Percentiles rank a stretch among this genome's conserved stretches.
These are phyloP conservation scores for Astropecten irregularis DNA, from an alignment of 53 echinoderm and acorn worm species.

Conservation along the genomic window DNA sequence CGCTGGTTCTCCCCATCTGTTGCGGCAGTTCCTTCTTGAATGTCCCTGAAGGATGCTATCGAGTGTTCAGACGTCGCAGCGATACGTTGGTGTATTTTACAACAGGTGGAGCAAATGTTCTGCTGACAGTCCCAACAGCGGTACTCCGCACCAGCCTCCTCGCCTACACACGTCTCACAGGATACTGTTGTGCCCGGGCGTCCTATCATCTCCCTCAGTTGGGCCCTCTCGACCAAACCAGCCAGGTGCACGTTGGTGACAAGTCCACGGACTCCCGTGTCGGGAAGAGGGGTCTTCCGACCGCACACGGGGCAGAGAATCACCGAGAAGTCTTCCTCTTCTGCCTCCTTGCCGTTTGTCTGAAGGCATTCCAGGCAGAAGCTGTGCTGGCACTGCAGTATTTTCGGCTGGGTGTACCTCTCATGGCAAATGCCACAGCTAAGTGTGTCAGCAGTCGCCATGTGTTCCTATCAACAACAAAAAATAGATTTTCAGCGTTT, in stretches of 20 bases:
- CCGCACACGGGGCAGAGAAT: conserved; percentile 20
- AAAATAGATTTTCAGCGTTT: no score
- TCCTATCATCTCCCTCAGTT: not conserved
- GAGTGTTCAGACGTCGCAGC: not conserved
- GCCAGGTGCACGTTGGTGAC: not conserved
- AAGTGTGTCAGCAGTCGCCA: no score
- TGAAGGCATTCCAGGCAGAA: conserved; percentile 19
- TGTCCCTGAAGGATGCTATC: not conserved
- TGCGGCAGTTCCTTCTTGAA: not conserved
- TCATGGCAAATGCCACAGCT: conserved; percentile 2
- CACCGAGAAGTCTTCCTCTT: not conserved
- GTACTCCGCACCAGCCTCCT: not conserved
- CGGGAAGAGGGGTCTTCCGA: not conserved
- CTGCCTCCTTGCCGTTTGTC: not conserved
- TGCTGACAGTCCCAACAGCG: not conserved
- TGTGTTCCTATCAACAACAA: no score
- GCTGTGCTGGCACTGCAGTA: conserved; percentile 1
- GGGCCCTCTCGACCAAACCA: not conserved
- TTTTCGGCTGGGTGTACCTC: conserved; percentile 2
- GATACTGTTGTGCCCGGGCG: not conserved
- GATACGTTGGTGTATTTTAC: not conserved
- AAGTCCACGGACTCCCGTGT: not conserved
- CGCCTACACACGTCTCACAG: not conserved
- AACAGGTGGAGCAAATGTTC: not conserved
- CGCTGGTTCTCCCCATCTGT: not conserved